Evolutionary conservation across 35 echinoderm and acorn worm genomes (phyloP).

Genomic region (Apostichopus parvimensis): DNA sequence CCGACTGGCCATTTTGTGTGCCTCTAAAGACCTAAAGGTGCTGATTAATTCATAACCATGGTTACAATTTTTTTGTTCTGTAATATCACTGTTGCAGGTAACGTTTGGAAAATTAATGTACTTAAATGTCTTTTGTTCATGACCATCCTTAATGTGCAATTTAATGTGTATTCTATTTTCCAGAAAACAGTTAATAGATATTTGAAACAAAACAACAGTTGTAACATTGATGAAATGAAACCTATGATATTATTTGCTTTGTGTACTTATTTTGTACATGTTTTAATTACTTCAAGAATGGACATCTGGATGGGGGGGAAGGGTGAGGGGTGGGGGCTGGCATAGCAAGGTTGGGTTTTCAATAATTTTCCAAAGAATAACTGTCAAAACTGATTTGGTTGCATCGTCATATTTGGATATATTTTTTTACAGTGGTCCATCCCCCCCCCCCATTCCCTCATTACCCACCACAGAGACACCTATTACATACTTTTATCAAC

Average conservation of each 20-base stretch:
- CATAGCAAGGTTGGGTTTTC: too few species aligned
- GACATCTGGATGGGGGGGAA: too few species aligned
- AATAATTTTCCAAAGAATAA: too few species aligned
- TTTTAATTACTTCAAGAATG: too few species aligned
- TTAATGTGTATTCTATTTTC: slow-evolving; percentile 43
- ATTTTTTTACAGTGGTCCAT: too few species aligned
- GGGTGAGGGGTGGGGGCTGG: too few species aligned
- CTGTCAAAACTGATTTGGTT: too few species aligned
- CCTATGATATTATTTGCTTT: not conserved
- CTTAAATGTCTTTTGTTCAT: slow-evolving; percentile 30
- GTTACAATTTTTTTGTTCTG: not conserved
- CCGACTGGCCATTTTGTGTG: slow-evolving; percentile 12
- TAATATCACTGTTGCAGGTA: not conserved
- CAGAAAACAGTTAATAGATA: slow-evolving; percentile 38
- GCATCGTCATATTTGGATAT: too few species aligned
- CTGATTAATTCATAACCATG: not conserved
- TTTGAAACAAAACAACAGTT: slow-evolving; percentile 26
- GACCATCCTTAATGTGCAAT: slow-evolving; percentile 34
- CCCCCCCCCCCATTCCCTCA: too few species aligned
- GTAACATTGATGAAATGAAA: slow-evolving; percentile 23
- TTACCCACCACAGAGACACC: too few species aligned
- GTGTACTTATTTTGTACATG: too few species aligned
- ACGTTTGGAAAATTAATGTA: not conserved
- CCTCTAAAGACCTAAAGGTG: slow-evolving; percentile 30
- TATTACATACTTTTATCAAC: too few species aligned